Evolutionary conservation across 2,113 vertebrate genomes (phyloP).

Genomic region (Syngnathus typhle): DNA sequence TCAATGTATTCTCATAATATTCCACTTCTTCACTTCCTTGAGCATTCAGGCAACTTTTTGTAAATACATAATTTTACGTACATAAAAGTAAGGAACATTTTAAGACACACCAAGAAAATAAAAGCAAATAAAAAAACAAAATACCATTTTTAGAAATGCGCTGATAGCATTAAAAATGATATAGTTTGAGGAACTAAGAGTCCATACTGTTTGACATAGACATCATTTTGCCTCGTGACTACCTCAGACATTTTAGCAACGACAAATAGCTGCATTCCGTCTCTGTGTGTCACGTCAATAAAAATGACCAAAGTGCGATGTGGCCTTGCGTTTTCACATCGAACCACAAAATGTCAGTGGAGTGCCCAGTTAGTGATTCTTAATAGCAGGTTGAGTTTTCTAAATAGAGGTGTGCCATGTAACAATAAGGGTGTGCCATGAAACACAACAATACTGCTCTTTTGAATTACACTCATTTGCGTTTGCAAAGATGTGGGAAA

Average conservation of each 20-base stretch:
- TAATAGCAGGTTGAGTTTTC: background rate
- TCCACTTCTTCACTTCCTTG: background rate
- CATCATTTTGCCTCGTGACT: too few relatives aligned
- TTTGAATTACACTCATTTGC: background rate
- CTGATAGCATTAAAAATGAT: too few relatives aligned
- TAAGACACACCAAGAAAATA: too few relatives aligned
- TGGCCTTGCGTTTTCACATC: background rate
- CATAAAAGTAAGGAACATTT: too few relatives aligned
- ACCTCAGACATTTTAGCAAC: background rate
- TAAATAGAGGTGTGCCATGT: slow-evolving; percentile 1
- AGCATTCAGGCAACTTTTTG: too few relatives aligned
- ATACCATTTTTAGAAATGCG: too few relatives aligned
- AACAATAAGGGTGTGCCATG: background rate
- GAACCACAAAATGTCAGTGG: background rate
- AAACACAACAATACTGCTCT: background rate
- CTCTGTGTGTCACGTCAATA: background rate
- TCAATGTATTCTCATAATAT: background rate
- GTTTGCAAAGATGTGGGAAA: background rate
- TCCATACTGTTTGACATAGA: too few relatives aligned
- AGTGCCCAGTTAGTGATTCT: background rate
- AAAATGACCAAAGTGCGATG: background rate
- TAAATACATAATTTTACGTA: too few relatives aligned
- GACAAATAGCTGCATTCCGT: background rate
- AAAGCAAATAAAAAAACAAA: too few relatives aligned
- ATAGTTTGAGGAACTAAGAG: too few relatives aligned